Evolutionary conservation across 2,797 vertebrate genomes (phyloP), one percentile per base, ranked within the genome.

Genomic region (Sandelia bainsii): DNA sequence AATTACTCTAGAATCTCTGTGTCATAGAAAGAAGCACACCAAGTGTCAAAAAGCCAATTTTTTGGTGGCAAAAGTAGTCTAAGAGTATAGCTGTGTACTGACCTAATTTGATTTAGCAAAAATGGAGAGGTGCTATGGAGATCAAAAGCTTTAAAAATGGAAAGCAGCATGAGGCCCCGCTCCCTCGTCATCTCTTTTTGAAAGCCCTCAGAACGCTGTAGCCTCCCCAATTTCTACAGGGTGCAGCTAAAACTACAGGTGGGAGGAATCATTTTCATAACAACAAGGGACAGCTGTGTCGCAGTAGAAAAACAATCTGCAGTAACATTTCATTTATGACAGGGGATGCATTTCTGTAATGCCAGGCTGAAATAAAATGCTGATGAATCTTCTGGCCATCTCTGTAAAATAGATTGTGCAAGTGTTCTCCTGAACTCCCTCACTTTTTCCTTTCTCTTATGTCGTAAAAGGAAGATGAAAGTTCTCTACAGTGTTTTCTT

Each of bases 21-120:
- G 39, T 66, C 77, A 60, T 66, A 49, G 23, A 74, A 57, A 74
- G 85, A 71, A 65, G 69, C 70, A 53, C 46, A 44, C 68, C 62
- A 70, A 52, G 51, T 81, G 75, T 79, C 81, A 66, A 80, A 80
- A 77, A 89, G 63, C 64, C 61, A 56, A 23, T 67, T 82, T 82
- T 76, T 65, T 54, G 32, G 6, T 56, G 29, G 79, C 44, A 57
- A 51, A 78, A 87, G 78, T 57, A 79, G 66, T 54, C 62, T 56
- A 69, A 68, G 73, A 68, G 70, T 70, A 80, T 85, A 82, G 62
- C 90, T 81, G 82, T 81, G 59, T 79, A 68, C 81, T 84, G 86
- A 85, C 82, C 82, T 86, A 90, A 91, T 91, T 89, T 87, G 57
- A 77, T 87, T 86, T 82, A 72, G 79, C 77, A 82, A 75, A 91